These are phyloP conservation scores for Apis dorsata DNA, from an alignment of 1,140 invertebrate genomes.

Conservation along the genomic window DNA sequence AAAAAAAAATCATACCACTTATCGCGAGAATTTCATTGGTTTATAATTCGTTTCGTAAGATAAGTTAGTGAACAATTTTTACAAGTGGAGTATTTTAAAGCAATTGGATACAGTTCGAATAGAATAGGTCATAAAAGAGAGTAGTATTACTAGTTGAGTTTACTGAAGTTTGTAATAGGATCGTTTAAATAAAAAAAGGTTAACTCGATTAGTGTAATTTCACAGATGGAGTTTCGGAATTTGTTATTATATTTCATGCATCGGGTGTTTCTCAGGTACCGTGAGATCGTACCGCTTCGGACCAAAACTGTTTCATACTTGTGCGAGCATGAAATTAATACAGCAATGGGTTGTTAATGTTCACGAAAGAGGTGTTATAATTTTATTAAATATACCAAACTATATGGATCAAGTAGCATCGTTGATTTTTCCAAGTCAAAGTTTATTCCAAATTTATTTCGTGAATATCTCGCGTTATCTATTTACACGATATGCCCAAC, in stretches of 20 bases:
- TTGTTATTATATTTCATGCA: slow-evolving; percentile 55
- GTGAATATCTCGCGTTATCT: background rate
- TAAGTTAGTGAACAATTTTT: too few relatives aligned
- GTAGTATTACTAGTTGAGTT: background rate
- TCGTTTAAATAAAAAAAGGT: background rate
- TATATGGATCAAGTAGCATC: background rate
- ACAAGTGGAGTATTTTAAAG: background rate
- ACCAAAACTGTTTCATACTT: slow-evolving; percentile 60
- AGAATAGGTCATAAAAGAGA: background rate
- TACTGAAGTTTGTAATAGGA: background rate
- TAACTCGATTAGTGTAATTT: background rate
- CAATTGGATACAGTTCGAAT: background rate
- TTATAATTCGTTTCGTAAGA: too few relatives aligned
- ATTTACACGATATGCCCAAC: background rate
- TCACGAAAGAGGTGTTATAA: slow-evolving; percentile 11
- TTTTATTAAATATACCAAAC: background rate
- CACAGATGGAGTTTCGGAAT: background rate
- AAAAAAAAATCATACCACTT: too few relatives aligned
- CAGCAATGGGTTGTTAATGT: slow-evolving; percentile 34
- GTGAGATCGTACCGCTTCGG: slow-evolving; percentile 42
- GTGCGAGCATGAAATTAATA: slow-evolving; percentile 65
- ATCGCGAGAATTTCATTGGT: too few relatives aligned
- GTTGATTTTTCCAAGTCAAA: background rate
- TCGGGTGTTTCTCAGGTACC: slow-evolving; percentile 52
- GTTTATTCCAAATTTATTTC: background rate